Evolutionary conservation across 2,797 vertebrate genomes (phyloP), one percentile per base, ranked within the genome.

Genomic region (Malurus splendens): DNA sequence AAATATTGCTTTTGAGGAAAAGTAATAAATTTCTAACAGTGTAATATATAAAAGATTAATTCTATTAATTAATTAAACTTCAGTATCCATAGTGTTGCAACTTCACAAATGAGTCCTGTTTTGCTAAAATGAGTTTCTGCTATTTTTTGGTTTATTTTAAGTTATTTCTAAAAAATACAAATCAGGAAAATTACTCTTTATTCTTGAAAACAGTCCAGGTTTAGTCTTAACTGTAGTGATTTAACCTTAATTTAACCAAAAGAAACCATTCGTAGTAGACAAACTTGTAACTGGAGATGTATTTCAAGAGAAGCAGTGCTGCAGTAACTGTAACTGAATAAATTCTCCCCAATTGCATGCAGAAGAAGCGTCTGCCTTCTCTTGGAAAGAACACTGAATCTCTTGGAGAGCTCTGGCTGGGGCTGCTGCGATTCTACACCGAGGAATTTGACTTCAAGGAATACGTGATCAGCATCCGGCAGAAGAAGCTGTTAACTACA

Each of bases 361-460:
- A 98, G 99, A 98, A 97, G 62, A 98, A 96, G 48, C 98, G 97
- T 71, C 97, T 98, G 62, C 97, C 98, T 2, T 97, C 98, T 75
- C 97, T 97, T 90, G 98, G 98, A 61, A 98, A 98, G 66, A 99
- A 99, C 95, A 97, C 95, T 0, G 99, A 99, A 89, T 98, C 98
- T 0, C 97, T 99, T 48, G 99, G 99, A 6, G 98, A 99, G 90
- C 98, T 99, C 60, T 99, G 99, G 99, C 93, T 99, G 56, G 99
- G 99, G 18, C 96, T 99, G 52, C 97, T 99, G 89, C 97, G 99
- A 30, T 99, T 99, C 92, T 99, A 99, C 97, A 99, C 99, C 0
- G 99, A 99, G 87, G 98, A 99, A 33, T 99, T 99, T 90, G 99
- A 99, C 96, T 99, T 99, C 94, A 99, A 99, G 91, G 99, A 99